Evolutionary conservation across 2,113 vertebrate species (phyloP), one percentile per base, ranked within the genome.

Genomic region (Cnemophilus loriae): DNA sequence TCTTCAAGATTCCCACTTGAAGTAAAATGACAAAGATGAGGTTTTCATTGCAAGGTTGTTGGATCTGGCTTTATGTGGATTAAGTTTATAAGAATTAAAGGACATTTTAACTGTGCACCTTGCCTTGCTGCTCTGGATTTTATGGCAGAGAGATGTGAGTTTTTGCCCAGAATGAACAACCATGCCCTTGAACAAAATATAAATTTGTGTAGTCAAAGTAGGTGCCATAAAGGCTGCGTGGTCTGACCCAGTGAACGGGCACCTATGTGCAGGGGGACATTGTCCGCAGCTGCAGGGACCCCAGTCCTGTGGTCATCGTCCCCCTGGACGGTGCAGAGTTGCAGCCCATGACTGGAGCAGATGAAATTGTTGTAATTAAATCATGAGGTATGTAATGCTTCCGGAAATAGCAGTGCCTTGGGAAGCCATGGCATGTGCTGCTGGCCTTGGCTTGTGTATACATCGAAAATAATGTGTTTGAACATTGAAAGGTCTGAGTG

Each of bases 161-260:
- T 57, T 52, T 57, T 49, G 49, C 33, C 42, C 47, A 9, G 64
- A 69, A 53, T 21, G 75, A 67, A 16, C 18, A 28, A n/a, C 33
- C 50, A 27, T 17, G 32, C 7, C 32, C 65, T 79, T 53, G 74
- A 71, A 63, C 8, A 42, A 35, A 67, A n/a, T 7, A 8, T 1
- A 26, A 84, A 69, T 39, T 27, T 14, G 13, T 27, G 42, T 10
- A 16, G 53, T 14, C 4, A 3, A 22, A 24, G 20, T 35, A 15
- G 46, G 35, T 30, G 57, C 67, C 10, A 5, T 8, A 21, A 33
- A 33, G 41, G 27, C 23, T 42, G 53, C 0, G 0, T 30, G 59
- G 30, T 46, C 39, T 0, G 2, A 22, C 30, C 50, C 22, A n/a
- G 33, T 0, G 2, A 35, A 39, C 1, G 9, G 19, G 22, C 4